These are phyloP conservation scores for Probaryconus sp. DNA, from an alignment of 1,140 invertebrate genomes.

Conservation along the genomic window DNA sequence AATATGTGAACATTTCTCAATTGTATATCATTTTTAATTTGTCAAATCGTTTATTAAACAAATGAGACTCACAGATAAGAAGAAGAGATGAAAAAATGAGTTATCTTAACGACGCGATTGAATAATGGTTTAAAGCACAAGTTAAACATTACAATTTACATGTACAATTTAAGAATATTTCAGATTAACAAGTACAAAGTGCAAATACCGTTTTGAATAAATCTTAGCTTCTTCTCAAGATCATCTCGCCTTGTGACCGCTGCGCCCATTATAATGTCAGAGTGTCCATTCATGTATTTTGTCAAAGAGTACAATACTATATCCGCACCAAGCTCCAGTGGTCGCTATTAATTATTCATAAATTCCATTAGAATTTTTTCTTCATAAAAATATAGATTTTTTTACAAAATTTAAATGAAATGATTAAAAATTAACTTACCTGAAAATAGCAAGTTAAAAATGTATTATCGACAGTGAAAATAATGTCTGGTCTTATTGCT, in stretches of 20 bases:
- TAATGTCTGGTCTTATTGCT: constrained; percentile 81
- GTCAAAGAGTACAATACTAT: constrained; percentile 95
- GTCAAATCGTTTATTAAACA: too few relatives aligned
- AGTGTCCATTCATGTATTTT: constrained; percentile 99
- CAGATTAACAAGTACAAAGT: constrained; percentile 2
- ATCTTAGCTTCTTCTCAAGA: constrained; percentile 86
- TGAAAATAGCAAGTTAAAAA: constrained; percentile 98
- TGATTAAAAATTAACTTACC: constrained; percentile 76
- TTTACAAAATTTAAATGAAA: too few relatives aligned
- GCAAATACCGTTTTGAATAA: constrained; percentile 91
- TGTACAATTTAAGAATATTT: constrained; percentile 2
- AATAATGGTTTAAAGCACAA: too few relatives aligned
- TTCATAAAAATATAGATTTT: constrained; percentile 2
- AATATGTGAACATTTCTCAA: too few relatives aligned
- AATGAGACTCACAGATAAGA: too few relatives aligned
- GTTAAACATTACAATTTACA: too few relatives aligned
- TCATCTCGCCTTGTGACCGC: constrained; percentile 86
- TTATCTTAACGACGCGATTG: too few relatives aligned
- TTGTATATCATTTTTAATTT: too few relatives aligned
- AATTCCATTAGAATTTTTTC: constrained; percentile 41
- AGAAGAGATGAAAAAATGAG: too few relatives aligned
- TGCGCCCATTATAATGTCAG: constrained; percentile 98
- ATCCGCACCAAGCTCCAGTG: constrained; percentile 94
- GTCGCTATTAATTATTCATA: constrained; percentile 81
- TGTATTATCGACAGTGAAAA: constrained; percentile 97